These are phyloP conservation scores for Anser brachyrhynchus DNA, from an alignment of 2,113 vertebrate species.

Conservation along the genomic window DNA sequence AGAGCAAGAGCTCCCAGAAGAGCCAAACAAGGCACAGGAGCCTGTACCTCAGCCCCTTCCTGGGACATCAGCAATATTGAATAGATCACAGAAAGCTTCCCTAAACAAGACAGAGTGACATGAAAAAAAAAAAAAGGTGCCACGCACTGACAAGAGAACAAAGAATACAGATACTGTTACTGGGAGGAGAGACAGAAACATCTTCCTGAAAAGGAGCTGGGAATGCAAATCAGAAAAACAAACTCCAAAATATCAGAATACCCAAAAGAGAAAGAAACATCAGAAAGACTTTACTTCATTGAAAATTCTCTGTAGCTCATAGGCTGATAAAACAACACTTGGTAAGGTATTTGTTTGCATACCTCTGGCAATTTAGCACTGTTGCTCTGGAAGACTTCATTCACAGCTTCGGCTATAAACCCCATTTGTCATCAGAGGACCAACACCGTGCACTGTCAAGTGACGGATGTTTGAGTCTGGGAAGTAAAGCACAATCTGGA, in stretches of 20 bases:
- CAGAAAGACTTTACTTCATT: not conserved
- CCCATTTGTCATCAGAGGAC: not conserved
- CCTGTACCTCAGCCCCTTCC: not conserved
- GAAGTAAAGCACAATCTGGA: not conserved
- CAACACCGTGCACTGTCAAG: not conserved
- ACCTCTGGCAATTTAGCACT: not conserved
- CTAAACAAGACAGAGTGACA: not conserved
- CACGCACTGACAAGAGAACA: not conserved
- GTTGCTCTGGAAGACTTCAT: not conserved
- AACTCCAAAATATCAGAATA: not conserved
- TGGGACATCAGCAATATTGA: not conserved
- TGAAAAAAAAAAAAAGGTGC: not conserved
- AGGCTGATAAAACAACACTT: not conserved
- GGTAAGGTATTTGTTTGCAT: not conserved
- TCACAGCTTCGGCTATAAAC: not conserved
- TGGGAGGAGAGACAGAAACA: not conserved
- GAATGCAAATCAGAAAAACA: not conserved
- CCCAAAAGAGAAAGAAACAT: not conserved
- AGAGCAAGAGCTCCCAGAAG: not conserved
- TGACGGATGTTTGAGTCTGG: not conserved
- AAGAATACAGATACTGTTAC: not conserved
- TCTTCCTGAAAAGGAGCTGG: not conserved
- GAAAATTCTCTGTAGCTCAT: not conserved
- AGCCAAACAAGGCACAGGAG: not conserved
- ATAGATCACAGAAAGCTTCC: not conserved